Evolutionary conservation across 2,888 invertebrate species (phyloP), one percentile per base, ranked within the genome.

Genomic region (Alcis repandata): DNA sequence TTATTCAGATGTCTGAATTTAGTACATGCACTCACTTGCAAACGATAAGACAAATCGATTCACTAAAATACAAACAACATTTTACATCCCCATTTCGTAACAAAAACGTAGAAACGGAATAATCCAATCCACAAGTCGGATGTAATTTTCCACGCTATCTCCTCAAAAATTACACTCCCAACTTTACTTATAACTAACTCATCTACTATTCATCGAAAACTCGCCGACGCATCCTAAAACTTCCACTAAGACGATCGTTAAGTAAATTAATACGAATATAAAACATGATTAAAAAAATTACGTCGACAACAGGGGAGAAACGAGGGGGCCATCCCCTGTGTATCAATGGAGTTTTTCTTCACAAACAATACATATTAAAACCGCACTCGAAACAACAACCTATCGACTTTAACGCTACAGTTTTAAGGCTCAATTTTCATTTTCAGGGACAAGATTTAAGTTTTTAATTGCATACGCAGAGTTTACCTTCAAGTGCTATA

Each of bases 261-360:
- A 91, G 85, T 90, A 92, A 93, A 92, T 93, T 92, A 93, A 92
- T 92, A 90, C 86, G 88, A 87, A 84, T 88, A 92, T 93, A 93
- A 93, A 93, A 83, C 88, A 93, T 91, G 92, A 93, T 93, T 92
- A 91, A 92, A 92, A 93, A 92, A 92, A 93, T 91, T 92, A 91
- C 89, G 82, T 77, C 86, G 87, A 89, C 89, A 86, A 79, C 75
- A 78, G 77, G 78, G 81, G 81, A 75, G 75, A 74, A 74, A 73
- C 78, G 72, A 78, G 81, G 91, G 90, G 90, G 75, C 79, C 86
- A 83, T 88, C 90, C 89, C 90, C 81, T 62, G 68, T 62, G 78
- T 84, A 86, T 88, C 86, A 85, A 89, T 87, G 81, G 81, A 85
- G 85, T 82, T 87, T 63, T 89, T 89, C 84, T 79, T 73, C 67